Percentiles rank a stretch among this genome's conserved stretches.
These are phyloP conservation scores for Oreochromis grahami DNA, from an alignment of 2,797 vertebrate genomes.

Conservation along the genomic window DNA sequence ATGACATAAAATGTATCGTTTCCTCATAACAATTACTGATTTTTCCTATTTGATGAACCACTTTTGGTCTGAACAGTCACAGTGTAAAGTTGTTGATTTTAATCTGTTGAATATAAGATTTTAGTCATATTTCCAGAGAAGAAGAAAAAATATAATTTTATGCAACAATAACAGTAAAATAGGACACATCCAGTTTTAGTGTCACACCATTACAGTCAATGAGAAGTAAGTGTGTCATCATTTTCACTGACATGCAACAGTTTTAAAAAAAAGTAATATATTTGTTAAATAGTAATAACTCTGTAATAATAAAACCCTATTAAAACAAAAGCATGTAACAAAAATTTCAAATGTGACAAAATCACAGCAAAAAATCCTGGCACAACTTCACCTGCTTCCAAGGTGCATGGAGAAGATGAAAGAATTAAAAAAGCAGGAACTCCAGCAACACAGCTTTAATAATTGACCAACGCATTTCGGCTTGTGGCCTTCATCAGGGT, in stretches of 20 bases:
- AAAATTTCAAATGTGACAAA: background rate
- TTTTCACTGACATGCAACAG: background rate
- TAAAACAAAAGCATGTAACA: background rate
- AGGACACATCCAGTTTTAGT: background rate
- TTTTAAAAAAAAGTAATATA: background rate
- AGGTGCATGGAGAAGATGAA: too few species aligned
- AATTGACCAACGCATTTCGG: too few species aligned
- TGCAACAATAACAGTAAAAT: background rate
- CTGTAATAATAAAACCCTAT: background rate
- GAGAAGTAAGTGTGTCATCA: background rate
- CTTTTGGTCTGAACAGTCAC: background rate
- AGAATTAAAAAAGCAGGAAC: too few species aligned
- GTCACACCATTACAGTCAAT: background rate
- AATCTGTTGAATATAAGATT: rapidly evolving
- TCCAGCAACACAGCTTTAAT: too few species aligned
- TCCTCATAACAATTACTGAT: background rate
- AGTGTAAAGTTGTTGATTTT: background rate
- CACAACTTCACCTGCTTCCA: too few species aligned
- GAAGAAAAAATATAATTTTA: rapidly evolving
- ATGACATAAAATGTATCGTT: background rate
- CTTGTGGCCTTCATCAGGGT: too few species aligned
- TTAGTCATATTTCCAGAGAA: background rate
- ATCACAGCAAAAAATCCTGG: too few species aligned
- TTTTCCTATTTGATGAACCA: background rate
- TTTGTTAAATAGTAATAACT: background rate